phyloP scores from a whole-genome alignment of 2,888 invertebrate genomes.

The Alloscopus bannaensis region DNA sequence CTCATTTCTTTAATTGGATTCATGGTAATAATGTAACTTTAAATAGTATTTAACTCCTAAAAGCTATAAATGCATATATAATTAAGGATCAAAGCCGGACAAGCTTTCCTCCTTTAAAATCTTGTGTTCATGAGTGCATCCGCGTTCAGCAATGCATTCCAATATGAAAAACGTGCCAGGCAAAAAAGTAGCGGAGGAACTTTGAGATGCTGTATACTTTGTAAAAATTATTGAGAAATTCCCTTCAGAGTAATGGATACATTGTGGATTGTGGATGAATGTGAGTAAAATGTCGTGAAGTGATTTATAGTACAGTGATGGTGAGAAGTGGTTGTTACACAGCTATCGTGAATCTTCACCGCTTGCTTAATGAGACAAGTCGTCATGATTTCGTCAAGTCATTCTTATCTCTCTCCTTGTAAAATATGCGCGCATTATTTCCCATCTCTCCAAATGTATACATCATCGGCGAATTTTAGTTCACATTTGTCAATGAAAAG shows the following conservation, averaged over 20 bases:
- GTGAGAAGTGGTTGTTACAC: neutral
- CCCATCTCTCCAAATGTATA: too few relatives aligned
- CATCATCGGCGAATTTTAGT: too few relatives aligned
- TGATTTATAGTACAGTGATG: too few relatives aligned
- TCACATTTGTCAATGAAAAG: slow-evolving; percentile 15
- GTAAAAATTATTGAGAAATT: neutral
- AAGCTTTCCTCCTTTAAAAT: neutral
- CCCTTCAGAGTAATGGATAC: too few relatives aligned
- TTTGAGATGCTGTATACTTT: too few relatives aligned
- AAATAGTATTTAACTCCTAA: slow-evolving; percentile 50
- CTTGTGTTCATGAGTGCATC: slow-evolving; percentile 1
- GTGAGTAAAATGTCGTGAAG: too few relatives aligned
- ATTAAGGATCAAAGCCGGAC: slow-evolving; percentile 47
- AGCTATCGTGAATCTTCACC: neutral
- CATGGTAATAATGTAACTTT: slow-evolving; percentile 51
- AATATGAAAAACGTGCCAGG: neutral
- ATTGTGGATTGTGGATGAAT: too few relatives aligned
- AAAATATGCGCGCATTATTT: neutral
- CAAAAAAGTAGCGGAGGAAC: too few relatives aligned
- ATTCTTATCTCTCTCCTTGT: slow-evolving; percentile 21
- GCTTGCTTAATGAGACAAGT: slow-evolving; percentile 36
- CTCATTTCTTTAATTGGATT: slow-evolving; percentile 51
- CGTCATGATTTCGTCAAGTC: slow-evolving; percentile 33
- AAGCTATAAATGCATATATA: slow-evolving; percentile 41
- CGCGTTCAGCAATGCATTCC: neutral